Evolutionary conservation across 2,797 vertebrate species (phyloP).

Genomic region (Sebastes vulpes): DNA sequence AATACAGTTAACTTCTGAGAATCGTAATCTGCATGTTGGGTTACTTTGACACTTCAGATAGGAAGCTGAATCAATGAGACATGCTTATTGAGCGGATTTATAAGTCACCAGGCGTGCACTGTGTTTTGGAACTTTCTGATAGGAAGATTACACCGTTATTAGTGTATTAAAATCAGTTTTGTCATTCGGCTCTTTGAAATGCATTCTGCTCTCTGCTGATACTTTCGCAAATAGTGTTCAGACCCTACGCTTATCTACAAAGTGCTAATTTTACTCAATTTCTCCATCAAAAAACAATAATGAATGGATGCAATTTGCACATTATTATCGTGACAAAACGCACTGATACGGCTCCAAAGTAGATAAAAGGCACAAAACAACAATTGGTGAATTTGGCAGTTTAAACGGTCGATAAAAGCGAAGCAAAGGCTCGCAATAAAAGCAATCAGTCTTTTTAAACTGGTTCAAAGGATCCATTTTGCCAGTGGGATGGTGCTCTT

Average conservation of each 20-base stretch:
- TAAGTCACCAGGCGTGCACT: constrained; percentile 42
- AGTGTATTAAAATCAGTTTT: constrained; percentile 67
- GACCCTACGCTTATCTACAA: constrained; percentile 73
- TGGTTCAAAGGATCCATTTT: constrained; percentile 72
- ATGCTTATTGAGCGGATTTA: constrained; percentile 38
- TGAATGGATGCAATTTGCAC: constrained; percentile 69
- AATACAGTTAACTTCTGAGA: constrained; percentile 44
- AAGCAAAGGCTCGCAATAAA: constrained; percentile 67
- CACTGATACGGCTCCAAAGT: constrained; percentile 67
- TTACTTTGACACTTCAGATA: constrained; percentile 53
- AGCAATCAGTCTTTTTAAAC: constrained; percentile 70
- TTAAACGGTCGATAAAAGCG: constrained; percentile 67
- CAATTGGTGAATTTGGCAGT: constrained; percentile 71
- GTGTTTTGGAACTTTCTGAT: constrained; percentile 72
- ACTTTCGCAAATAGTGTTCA: constrained; percentile 63
- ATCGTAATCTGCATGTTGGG: constrained; percentile 39
- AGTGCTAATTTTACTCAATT: constrained; percentile 78
- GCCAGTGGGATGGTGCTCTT: constrained; percentile 50
- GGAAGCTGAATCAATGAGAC: constrained; percentile 42
- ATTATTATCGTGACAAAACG: constrained; percentile 74
- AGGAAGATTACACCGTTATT: constrained; percentile 73
- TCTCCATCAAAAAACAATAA: constrained; percentile 76
- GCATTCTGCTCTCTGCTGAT: constrained; percentile 63
- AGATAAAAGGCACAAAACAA: constrained; percentile 74
- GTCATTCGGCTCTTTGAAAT: constrained; percentile 65